Base-by-base conservation (phyloP, 1,140 invertebrate species). In the Camponotus floridanus region DNA sequence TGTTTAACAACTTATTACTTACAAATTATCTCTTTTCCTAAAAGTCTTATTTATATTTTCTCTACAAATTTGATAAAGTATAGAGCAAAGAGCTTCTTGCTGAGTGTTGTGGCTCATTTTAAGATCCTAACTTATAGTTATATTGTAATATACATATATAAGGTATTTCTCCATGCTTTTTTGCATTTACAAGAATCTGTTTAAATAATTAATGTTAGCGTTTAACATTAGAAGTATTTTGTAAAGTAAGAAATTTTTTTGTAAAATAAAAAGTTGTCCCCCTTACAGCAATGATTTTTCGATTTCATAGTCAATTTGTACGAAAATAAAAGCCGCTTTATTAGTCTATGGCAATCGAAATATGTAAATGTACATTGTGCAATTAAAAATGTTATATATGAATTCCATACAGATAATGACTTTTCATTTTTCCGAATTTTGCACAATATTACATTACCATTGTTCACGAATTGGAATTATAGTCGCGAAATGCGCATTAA, bases 401-500 rank as follows among this genome's bases (percentile, higher is more conserved):
- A 9, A n/a, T 5, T 62, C 15, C n/a, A 26, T 15, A 18, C 18
- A 45, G 15, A 51, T 5, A 51, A 51, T 51, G 48, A 15, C 48
- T 0, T 18, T 8, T 21, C 39, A 64, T 36, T 26, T 39, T 65
- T 64, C 3, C 33, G 21, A 68, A 59, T 39, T 18, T 80, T 79
- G 21, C 39, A 15, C 59, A 45, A 65, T 65, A 65, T 78, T 65
- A 26, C 31, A 36, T 26, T 39, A 36, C 3, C 45, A 21, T 2
- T n/a, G 51, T 21, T 8, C 15, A 31, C n/a, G n/a, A 15, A 78
- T 42, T 57, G 45, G 11, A 39, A 3, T 51, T n/a, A 6, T 31
- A 39, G 9, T 26, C 18, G 31, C 42, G 59, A 68, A 76, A 76
- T 48, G 33, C 36, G 55, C 65, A 79, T 86, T 79, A 74, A 74